A percentile compares a stretch with the other conserved stretches of the same genome.
These are phyloP conservation scores for Dione juno DNA, from an alignment of 2,888 invertebrate species.

Conservation along the genomic window DNA sequence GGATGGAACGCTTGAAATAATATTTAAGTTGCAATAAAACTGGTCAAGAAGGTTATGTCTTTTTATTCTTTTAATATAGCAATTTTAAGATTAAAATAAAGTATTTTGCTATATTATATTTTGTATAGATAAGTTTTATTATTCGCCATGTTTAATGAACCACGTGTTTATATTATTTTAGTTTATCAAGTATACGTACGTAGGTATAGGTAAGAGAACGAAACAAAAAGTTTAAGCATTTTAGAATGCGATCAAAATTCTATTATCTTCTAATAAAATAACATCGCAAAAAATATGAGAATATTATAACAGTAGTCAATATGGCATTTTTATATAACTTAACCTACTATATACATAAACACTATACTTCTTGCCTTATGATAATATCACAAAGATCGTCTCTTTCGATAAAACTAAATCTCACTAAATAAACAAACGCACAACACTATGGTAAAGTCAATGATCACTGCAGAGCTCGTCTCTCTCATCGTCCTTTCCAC, in stretches of 20 bases:
- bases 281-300: constrained; percentile 59
- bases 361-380: constrained; percentile 70
- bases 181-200: not conserved
- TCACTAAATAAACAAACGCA: constrained; percentile 57
- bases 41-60: not conserved
- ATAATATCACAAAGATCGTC: constrained; percentile 82
- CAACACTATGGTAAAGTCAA: constrained; percentile 66
- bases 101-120: not conserved
- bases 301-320: constrained; percentile 71
- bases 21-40: constrained; percentile 30
- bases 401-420: constrained; percentile 66
- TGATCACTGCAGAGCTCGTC: constrained; percentile 76
- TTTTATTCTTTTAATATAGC: constrained; percentile 11
- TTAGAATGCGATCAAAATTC: constrained; percentile 46
- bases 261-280: constrained; percentile 49
- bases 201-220: constrained; percentile 23
- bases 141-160: not conserved
- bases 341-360: constrained; percentile 76
- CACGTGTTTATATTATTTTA: not conserved
- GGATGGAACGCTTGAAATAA: constrained; percentile 25
- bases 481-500: constrained; percentile 78
- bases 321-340: constrained; percentile 70
- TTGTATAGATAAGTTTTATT: not conserved
- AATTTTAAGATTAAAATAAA: constrained; percentile 1
- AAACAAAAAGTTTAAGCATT: constrained; percentile 38